Evolutionary conservation across 2,888 invertebrate genomes (phyloP).

Genomic region (Entomobrya multifasciata): DNA sequence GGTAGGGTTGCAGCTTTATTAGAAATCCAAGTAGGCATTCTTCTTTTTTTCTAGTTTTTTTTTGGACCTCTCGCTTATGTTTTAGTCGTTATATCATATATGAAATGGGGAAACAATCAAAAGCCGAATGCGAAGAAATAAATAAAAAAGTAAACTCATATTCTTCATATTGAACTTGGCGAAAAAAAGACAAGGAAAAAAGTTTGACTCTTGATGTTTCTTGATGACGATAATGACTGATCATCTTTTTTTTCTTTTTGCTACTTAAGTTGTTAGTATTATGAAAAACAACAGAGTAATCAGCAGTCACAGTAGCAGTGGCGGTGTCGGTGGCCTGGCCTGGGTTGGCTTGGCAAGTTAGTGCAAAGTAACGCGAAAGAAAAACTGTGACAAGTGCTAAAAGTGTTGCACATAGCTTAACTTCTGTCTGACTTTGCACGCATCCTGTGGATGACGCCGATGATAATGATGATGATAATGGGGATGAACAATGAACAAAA

Average conservation of each 20-base stretch:
- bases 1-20: no score
- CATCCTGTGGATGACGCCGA: not conserved
- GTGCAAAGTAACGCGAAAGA: conserved; percentile 41
- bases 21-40: not conserved
- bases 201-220: no score
- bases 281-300: not conserved
- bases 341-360: not conserved
- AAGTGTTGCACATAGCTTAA: conserved; percentile 17
- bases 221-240: conserved; percentile 31
- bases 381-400: conserved; percentile 46
- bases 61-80: not conserved
- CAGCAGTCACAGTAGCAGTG: not conserved
- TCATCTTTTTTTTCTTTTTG: not conserved
- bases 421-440: conserved; percentile 36
- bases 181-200: no score
- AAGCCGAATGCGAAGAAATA: not conserved
- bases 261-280: not conserved
- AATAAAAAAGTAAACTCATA: not conserved
- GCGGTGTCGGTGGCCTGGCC: not conserved
- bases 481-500: not conserved
- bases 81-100: not conserved
- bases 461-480: conserved; percentile 19
- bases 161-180: conserved; percentile 7
- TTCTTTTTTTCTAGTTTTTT: not conserved
- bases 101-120: conserved; percentile 9